These are phyloP conservation scores for Helicoverpa zea DNA, from an alignment of 1,140 invertebrate genomes.

Conservation along the genomic window DNA sequence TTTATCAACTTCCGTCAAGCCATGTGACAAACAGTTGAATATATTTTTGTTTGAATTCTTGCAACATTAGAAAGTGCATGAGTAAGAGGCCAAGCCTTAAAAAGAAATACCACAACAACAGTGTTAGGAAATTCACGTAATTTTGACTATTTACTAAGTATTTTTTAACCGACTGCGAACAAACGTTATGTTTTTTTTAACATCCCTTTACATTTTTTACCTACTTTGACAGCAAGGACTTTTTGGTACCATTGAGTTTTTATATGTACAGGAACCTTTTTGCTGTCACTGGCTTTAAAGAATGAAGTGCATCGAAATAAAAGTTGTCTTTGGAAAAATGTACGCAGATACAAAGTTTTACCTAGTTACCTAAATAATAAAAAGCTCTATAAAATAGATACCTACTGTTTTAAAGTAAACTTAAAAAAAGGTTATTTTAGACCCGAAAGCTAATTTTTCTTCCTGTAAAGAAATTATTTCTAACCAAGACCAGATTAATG, in stretches of 20 bases:
- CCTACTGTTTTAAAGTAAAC: too few relatives aligned
- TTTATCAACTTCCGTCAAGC: constrained; percentile 13
- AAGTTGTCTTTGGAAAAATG: too few relatives aligned
- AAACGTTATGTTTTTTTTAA: not conserved
- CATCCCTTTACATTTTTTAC: not conserved
- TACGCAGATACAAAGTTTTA: too few relatives aligned
- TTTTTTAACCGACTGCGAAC: too few relatives aligned
- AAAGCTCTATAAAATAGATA: too few relatives aligned
- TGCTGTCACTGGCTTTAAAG: not conserved
- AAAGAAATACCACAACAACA: constrained; percentile 1
- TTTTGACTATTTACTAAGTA: not conserved
- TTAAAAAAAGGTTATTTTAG: too few relatives aligned
- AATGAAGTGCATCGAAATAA: not conserved
- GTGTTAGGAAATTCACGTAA: constrained; percentile 1
- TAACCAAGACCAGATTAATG: too few relatives aligned
- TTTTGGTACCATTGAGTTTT: constrained; percentile 5
- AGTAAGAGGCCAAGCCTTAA: constrained; percentile 26
- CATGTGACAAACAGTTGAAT: not conserved
- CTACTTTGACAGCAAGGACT: too few relatives aligned
- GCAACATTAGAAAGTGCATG: constrained; percentile 38
- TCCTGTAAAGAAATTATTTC: too few relatives aligned
- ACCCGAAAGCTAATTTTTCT: too few relatives aligned
- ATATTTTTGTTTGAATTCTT: constrained; percentile 6
- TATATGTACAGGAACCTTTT: not conserved
- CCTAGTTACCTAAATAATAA: too few relatives aligned